Evolutionary conservation across 2,797 vertebrate species (phyloP), one percentile per base, ranked within the genome.

Genomic region (Kryptopterus vitreolus): DNA sequence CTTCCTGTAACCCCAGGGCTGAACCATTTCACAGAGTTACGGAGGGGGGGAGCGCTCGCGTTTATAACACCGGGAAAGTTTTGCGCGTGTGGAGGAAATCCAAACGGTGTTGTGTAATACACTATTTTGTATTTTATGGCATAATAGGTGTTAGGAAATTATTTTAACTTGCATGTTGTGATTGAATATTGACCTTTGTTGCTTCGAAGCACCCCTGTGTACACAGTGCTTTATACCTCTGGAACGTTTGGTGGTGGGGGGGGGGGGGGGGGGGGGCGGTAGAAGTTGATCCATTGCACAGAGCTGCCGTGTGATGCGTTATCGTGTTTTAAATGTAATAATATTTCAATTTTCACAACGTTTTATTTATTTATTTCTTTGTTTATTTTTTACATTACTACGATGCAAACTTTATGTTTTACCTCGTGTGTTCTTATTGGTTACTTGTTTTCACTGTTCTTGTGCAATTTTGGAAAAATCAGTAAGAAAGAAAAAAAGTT

Each of bases 1-100:
- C 93, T 94, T 93, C 92, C 93, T 90, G 91, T 91, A 85, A 88
- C 87, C 90, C 89, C 87, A 43, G 86, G 89, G 61, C 83, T 83
- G 83, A 87, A 88, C 87, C 89, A 89, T 84, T 79, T 84, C 52
- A 55, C 1, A 18, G 77, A 38, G 46, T 75, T 72, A 79, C 35
- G 65, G 85, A n/a, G 89, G 90, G 85, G 72, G 16, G 77, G 89
- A 90, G 85, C 61, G 20, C 76, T 5, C 46, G 7, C 22, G 31
- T 46, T 29, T 35, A 16, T 3, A 18, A 35, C 59, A 24, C 55
- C 11, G 11, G 20, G n/a, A 50, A 66, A 66, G 5, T 73, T 58
- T 1, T 1, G 53, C 24, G 9, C 16, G 10, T 3, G 65, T n/a
- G 15, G 15, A 31, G 46, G 29, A 58, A 7, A 58, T 46, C 0